Evolutionary conservation across 1,140 invertebrate genomes (phyloP).

Genomic region (Saccostrea cuccullata): DNA sequence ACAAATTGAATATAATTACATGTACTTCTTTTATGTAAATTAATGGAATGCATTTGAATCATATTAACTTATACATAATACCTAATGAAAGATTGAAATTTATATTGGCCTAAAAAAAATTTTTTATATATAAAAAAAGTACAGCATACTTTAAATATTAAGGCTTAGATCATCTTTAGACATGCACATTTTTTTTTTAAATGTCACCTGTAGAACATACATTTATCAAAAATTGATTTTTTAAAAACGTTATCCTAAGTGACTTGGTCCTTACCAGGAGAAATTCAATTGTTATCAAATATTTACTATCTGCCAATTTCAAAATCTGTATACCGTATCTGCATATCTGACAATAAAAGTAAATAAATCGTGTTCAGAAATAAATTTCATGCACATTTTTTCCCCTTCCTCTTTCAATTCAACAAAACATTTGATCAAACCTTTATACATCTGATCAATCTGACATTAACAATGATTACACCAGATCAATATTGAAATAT

Average conservation of each 20-base stretch:
- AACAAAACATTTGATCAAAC: neutral
- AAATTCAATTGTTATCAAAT: neutral
- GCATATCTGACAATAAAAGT: neutral
- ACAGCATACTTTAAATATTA: neutral
- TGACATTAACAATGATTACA: neutral
- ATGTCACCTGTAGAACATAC: neutral
- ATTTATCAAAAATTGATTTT: slow-evolving; percentile 12
- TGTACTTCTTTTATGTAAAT: neutral
- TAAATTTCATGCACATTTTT: neutral
- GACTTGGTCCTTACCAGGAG: neutral
- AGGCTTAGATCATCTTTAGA: neutral
- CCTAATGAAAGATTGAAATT: neutral
- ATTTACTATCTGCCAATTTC: neutral
- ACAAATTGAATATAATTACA: neutral
- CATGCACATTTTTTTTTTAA: neutral
- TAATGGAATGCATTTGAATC: neutral
- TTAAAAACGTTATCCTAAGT: neutral
- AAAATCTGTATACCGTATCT: neutral
- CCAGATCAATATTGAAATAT: neutral
- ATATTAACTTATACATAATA: neutral
- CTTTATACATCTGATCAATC: neutral
- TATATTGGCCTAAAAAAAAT: neutral
- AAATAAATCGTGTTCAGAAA: neutral
- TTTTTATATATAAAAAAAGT: neutral
- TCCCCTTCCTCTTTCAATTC: slow-evolving; percentile 1